Evolutionary conservation across 2,113 vertebrate genomes (phyloP).

Genomic region (Echinops telfairi): DNA sequence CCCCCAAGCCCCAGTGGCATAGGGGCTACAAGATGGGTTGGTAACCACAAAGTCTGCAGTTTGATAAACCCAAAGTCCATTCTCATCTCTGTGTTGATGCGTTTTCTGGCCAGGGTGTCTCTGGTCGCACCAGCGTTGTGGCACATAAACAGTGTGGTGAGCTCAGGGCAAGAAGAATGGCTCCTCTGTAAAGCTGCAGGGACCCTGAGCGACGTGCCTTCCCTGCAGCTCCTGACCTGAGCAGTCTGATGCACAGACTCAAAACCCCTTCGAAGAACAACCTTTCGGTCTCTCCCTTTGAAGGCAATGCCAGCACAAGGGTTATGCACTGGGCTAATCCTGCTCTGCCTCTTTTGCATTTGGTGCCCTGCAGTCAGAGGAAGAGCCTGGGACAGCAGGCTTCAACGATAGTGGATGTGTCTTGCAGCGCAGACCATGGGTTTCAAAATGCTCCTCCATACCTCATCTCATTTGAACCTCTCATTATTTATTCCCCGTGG

Average conservation of each 20-base stretch:
- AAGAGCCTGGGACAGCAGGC: neutral
- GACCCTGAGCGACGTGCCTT: conserved; percentile 10
- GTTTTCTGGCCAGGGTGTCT: conserved; percentile 57
- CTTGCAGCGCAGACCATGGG: neutral
- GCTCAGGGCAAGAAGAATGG: conserved; percentile 47
- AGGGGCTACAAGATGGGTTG: too few relatives aligned
- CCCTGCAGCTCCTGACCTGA: conserved; percentile 1
- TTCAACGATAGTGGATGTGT: neutral
- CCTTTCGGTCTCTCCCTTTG: conserved; percentile 10
- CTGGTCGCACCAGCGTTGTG: too few relatives aligned
- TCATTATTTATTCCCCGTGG: conserved; percentile 18
- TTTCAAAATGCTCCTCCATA: conserved; percentile 31
- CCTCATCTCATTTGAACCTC: neutral
- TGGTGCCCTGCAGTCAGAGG: neutral
- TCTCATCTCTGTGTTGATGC: neutral
- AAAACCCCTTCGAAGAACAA: neutral
- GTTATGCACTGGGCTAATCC: neutral
- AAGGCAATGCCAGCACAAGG: neutral
- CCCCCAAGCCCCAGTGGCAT: too few relatives aligned
- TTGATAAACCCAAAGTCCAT: too few relatives aligned
- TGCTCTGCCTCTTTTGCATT: conserved; percentile 7
- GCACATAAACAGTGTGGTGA: conserved; percentile 54
- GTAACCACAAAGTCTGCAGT: too few relatives aligned
- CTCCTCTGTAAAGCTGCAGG: conserved; percentile 38
- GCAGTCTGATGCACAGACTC: neutral